Percentiles rank a stretch among this genome's conserved stretches.
phyloP scores from a whole-genome alignment of 2,888 invertebrate genomes.

The Halictus quadricinctus region DNA sequence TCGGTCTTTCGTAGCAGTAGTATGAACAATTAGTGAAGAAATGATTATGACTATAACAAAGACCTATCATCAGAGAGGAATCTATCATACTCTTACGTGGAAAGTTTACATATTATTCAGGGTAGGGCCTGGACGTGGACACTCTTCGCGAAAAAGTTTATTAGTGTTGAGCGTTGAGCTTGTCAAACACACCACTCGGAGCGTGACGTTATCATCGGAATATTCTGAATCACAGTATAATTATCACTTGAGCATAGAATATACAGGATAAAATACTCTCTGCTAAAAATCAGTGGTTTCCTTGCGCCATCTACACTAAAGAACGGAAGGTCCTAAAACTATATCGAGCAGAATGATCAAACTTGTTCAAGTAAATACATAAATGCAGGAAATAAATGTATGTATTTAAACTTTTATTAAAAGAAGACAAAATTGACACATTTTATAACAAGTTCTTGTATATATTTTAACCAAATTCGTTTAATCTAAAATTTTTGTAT shows the following conservation, averaged over 20 bases:
- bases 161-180: neutral
- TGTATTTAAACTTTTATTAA: too few species aligned
- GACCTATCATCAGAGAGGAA: conserved; percentile 43
- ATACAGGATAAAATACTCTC: neutral
- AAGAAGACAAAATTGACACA: neutral
- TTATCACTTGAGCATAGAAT: neutral
- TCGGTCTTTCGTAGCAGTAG: conserved; percentile 6
- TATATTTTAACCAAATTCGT: conserved; percentile 10
- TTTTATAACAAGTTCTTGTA: neutral
- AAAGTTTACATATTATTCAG: conserved; percentile 23
- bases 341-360: too few species aligned
- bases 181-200: neutral
- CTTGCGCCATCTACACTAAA: too few species aligned
- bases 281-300: too few species aligned
- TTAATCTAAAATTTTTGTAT: neutral
- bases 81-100: conserved; percentile 32
- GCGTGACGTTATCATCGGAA: neutral
- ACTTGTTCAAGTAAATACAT: too few species aligned
- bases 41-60: neutral
- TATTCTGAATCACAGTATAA: neutral
- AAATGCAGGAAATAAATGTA: too few species aligned
- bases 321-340: too few species aligned
- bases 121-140: conserved; percentile 11
- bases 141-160: neutral
- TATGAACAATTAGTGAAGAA: conserved; percentile 21